Conservation (phyloP, 2,113 vertebrate species). For the Labeo rohita region DNA sequence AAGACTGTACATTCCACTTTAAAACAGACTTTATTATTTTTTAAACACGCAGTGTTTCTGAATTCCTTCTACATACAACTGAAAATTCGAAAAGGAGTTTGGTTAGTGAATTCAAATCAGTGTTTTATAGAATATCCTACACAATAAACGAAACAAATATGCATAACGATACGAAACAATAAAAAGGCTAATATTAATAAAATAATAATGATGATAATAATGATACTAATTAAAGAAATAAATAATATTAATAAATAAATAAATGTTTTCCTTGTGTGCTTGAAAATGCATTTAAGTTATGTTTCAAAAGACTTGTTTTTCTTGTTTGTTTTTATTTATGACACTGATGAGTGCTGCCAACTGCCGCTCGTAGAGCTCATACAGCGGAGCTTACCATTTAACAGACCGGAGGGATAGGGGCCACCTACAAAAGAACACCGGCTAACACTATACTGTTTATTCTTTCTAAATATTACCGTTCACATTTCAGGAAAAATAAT, state of each 20-base stretch:
- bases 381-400: neutral
- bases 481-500: neutral
- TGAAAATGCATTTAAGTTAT: neutral
- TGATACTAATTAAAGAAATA: neutral
- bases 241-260: neutral
- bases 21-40: slow-evolving; percentile 3
- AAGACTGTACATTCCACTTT: neutral
- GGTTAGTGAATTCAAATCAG: neutral
- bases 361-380: neutral
- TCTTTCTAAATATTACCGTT: neutral
- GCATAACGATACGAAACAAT: neutral
- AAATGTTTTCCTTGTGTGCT: neutral
- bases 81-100: neutral
- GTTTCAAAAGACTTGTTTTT: neutral
- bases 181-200: neutral
- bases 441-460: neutral
- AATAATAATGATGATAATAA: neutral
- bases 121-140: neutral
- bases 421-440: neutral
- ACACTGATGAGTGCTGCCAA: neutral
- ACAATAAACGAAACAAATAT: neutral
- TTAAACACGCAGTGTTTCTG: neutral
- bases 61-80: neutral
- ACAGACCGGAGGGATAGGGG: neutral
- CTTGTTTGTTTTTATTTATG: neutral